phyloP scores from a whole-genome alignment of 2,113 vertebrate species.

The Nestor notabilis region DNA sequence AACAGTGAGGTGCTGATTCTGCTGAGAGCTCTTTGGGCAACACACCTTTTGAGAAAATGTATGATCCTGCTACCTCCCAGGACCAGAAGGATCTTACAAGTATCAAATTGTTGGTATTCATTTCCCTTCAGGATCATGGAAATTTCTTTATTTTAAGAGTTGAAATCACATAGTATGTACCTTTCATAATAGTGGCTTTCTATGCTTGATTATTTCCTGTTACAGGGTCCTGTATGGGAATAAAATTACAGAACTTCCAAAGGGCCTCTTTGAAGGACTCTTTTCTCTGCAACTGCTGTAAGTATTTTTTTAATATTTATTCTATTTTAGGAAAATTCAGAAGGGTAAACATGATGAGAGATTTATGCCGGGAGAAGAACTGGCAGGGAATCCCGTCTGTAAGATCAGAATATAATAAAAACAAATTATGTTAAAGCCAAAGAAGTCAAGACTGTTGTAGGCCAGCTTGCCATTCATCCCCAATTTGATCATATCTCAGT shows the following conservation, averaged over 20 bases:
- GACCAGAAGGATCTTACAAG: background rate
- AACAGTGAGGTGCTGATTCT: background rate
- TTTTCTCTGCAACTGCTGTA: constrained; percentile 96
- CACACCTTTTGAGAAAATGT: background rate
- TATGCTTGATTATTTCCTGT: constrained; percentile 12
- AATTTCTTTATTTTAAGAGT: background rate
- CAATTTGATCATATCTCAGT: background rate
- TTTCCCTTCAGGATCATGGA: background rate
- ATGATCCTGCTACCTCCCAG: background rate
- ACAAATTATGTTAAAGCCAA: background rate
- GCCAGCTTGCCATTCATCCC: background rate
- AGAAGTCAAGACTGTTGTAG: background rate
- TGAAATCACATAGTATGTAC: background rate
- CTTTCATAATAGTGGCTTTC: background rate
- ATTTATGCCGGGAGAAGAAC: background rate
- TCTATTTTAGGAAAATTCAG: background rate
- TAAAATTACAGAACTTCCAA: constrained; percentile 98
- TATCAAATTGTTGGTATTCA: background rate
- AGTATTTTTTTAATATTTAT: constrained; percentile 75
- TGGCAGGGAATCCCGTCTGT: background rate
- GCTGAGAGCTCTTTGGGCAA: background rate
- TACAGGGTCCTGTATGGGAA: constrained; percentile 96
- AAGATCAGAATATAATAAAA: background rate
- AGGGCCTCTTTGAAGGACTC: constrained; percentile 94
- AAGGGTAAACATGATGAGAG: background rate